phyloP scores from a whole-genome alignment of 2,797 vertebrate species.

The Dromococcyx pavoninus region DNA sequence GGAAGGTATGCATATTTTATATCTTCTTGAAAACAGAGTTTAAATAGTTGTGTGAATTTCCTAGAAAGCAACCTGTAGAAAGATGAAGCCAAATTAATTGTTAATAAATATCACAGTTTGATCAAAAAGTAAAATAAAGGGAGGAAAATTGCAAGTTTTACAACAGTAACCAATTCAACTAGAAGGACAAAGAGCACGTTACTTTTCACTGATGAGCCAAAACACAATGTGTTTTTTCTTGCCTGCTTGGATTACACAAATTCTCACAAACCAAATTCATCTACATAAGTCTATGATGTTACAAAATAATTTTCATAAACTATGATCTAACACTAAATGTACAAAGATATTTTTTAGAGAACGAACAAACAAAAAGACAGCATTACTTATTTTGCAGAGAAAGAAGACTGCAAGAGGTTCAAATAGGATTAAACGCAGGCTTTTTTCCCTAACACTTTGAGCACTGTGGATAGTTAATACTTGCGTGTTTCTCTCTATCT shows the following conservation, averaged over 20 bases:
- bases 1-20: not conserved
- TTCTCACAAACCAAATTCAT: not conserved
- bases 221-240: not conserved
- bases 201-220: not conserved
- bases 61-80: not conserved
- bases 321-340: not conserved
- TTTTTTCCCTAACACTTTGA: not conserved
- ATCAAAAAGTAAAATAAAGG: not conserved
- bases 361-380: not conserved
- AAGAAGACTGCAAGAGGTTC: not conserved
- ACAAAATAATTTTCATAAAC: not conserved
- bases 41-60: constrained; percentile 3
- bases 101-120: not conserved
- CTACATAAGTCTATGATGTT: not conserved
- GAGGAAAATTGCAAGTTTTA: not conserved
- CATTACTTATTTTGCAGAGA: not conserved
- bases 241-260: not conserved
- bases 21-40: not conserved
- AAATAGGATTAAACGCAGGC: not conserved
- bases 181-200: not conserved
- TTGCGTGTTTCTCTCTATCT: not conserved
- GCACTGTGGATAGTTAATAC: not conserved
- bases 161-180: not conserved
- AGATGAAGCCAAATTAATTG: not conserved
- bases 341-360: not conserved